phyloP scores from a whole-genome alignment of 2,797 vertebrate genomes.

The Acomys russatus region DNA sequence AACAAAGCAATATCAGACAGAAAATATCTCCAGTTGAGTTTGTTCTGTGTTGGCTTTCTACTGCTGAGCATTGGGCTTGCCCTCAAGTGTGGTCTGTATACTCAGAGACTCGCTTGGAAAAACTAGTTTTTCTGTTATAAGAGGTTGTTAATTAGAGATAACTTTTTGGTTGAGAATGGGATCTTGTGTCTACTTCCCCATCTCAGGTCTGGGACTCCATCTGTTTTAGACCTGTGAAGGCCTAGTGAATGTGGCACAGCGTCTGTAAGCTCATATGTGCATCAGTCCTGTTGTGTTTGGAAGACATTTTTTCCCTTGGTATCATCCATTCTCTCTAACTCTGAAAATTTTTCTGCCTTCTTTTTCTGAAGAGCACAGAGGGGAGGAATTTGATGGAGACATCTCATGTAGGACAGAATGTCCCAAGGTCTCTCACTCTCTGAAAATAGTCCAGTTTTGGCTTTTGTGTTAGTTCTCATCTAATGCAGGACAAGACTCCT shows the following conservation, averaged over 20 bases:
- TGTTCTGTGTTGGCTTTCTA: not conserved
- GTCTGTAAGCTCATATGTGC: not conserved
- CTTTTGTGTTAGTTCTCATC: not conserved
- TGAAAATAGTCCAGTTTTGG: not conserved
- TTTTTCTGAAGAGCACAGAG: not conserved
- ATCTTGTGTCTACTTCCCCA: not conserved
- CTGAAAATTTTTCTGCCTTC: not conserved
- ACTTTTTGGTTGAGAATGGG: not conserved
- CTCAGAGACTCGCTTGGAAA: not conserved
- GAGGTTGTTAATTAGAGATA: not conserved
- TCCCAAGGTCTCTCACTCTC: not conserved
- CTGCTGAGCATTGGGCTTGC: not conserved
- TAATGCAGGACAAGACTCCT: not conserved
- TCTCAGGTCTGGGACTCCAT: not conserved
- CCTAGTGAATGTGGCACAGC: not conserved
- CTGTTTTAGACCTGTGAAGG: not conserved
- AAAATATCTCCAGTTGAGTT: not conserved
- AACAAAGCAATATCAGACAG: not conserved
- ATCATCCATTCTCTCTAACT: not conserved
- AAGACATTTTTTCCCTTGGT: not conserved
- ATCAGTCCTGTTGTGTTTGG: not conserved
- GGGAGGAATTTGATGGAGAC: not conserved
- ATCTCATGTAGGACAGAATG: not conserved
- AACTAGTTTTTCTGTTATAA: not conserved
- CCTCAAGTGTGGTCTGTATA: not conserved